Evolutionary conservation across 2,113 vertebrate species (phyloP).

Genomic region (Desmodus rotundus): DNA sequence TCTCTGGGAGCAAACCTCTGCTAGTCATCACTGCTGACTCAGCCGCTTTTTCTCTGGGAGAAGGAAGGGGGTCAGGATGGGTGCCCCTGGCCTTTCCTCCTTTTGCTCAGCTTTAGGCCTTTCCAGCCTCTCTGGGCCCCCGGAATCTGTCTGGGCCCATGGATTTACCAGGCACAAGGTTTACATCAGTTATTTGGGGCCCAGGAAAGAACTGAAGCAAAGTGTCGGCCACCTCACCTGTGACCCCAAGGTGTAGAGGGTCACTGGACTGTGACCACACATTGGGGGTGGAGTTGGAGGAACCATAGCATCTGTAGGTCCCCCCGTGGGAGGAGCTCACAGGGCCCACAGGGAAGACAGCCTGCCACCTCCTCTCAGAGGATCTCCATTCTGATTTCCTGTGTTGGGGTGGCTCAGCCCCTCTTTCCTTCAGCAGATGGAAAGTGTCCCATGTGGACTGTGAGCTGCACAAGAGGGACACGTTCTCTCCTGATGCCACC

Average conservation of each 20-base stretch:
- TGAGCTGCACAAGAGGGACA: not conserved
- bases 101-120: not conserved
- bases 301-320: not conserved
- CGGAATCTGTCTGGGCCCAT: rapidly evolving
- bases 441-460: rapidly evolving
- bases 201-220: too few relatives aligned
- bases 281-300: rapidly evolving
- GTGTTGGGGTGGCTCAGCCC: rapidly evolving
- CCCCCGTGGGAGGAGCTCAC: not conserved
- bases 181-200: not conserved
- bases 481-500: not conserved
- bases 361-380: rapidly evolving
- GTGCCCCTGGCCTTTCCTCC: not conserved
- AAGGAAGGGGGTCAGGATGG: too few relatives aligned
- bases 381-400: rapidly evolving
- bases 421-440: not conserved
- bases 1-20: not conserved
- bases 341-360: not conserved
- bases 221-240: not conserved
- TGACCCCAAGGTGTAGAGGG: not conserved
- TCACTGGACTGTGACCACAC: not conserved
- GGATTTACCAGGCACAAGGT: rapidly evolving
- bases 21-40: too few relatives aligned
- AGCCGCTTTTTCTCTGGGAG: too few relatives aligned
- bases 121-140: not conserved